Conservation (phyloP, 2,797 vertebrate species). For the Acanthiza pusilla region DNA sequence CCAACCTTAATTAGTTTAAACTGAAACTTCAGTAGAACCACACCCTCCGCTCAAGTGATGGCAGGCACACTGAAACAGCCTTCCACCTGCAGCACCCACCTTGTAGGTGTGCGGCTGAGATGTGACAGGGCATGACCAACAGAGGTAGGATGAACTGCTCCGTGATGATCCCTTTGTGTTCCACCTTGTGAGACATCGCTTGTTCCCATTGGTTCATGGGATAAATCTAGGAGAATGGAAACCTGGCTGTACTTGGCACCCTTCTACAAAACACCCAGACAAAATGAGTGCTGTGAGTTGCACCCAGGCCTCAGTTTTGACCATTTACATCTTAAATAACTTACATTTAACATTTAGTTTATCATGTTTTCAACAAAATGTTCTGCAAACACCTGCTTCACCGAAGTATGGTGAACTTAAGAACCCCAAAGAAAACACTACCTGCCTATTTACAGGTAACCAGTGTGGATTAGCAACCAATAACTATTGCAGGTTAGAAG, state of each 20-base stretch:
- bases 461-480: not conserved
- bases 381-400: not conserved
- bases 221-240: not conserved
- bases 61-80: not conserved
- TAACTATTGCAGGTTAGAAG: not conserved
- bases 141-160: not conserved
- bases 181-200: not conserved
- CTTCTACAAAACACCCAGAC: not conserved
- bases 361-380: not conserved
- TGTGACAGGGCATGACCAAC: not conserved
- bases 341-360: not conserved
- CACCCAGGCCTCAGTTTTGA: not conserved
- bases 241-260: not conserved
- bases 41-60: not conserved
- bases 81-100: not conserved
- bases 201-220: not conserved
- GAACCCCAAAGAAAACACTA: not conserved
- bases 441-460: not conserved
- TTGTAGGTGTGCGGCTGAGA: not conserved
- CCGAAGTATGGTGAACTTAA: not conserved
- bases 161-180: not conserved
- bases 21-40: not conserved
- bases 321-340: not conserved
- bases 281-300: fast-evolving
- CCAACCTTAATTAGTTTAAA: not conserved